Evolutionary conservation across 1,140 invertebrate genomes (phyloP), one percentile per base, ranked within the genome.

Genomic region (Homarus americanus): DNA sequence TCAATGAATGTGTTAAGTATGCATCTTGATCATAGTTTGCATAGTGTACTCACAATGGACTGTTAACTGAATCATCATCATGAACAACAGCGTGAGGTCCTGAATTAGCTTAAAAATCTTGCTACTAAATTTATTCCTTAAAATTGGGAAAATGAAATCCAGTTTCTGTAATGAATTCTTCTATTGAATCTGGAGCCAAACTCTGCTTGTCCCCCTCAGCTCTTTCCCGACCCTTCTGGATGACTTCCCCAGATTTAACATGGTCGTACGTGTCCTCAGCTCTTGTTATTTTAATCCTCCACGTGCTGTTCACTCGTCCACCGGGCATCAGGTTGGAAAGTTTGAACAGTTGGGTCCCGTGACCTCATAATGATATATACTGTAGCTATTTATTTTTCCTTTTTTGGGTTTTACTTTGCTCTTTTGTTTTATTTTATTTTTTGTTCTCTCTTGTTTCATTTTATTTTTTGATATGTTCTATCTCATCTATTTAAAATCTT

Each of bases 261-360:
- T 82, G 79, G 79, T 10, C 41, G 49, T 63, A 63, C 20, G 32
- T 36, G n/a, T 63, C 44, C 28, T 82, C 79, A 5, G n/a, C 79
- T 38, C 20, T 82, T 58, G 79, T 82, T 24, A 38, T 63, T 24
- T 17, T 58, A 2, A 28, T 82, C 79, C 32, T 82, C 79, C 79
- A 82, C 32, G 17, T 82, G 28, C 28, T 82, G 79, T 82, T 82
- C 32, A 63, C 49, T 0, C 49, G 9, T 2, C 79, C 79, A 32
- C 15, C 15, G 9, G 79, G 28, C 78, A 80, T 44, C 41, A 80
- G 78, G 28, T 76, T 40, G 9, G 28, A 3, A 76, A 76, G 73
- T 76, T 76, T 1, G 2, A 34, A 76, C 36, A 76, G 36, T 76
- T 76, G 15, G 1, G 5, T 38, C 28, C 36, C 36, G 17, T 24